Conservation (phyloP, 2,888 invertebrate genomes). For the Autographa pulchrina region DNA sequence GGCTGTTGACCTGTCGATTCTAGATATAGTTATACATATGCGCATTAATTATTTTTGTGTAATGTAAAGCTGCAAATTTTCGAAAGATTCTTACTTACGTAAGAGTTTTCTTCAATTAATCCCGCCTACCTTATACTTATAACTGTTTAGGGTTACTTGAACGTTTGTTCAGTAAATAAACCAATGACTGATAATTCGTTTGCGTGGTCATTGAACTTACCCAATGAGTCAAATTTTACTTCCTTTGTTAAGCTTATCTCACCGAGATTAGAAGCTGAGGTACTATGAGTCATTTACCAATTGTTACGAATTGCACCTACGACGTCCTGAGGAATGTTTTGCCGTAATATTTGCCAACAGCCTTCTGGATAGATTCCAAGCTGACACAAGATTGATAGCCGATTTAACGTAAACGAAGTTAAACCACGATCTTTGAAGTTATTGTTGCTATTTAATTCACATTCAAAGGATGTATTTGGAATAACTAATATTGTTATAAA, state of each 20-base stretch:
- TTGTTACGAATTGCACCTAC: constrained; percentile 36
- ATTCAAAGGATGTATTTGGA: constrained; percentile 37
- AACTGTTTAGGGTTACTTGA: no score
- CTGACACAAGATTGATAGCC: constrained; percentile 58
- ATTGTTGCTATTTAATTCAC: constrained; percentile 48
- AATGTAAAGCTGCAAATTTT: no score
- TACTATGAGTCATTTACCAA: constrained; percentile 41
- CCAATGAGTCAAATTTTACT: constrained; percentile 16
- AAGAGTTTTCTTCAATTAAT: no score
- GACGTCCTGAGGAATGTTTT: constrained; percentile 41
- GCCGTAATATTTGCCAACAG: constrained; percentile 55
- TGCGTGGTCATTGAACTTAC: background rate
- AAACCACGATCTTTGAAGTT: constrained; percentile 35
- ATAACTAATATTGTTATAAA: constrained; percentile 41
- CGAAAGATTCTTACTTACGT: no score
- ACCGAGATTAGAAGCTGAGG: constrained; percentile 17
- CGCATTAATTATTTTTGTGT: no score
- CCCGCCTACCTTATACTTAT: background rate
- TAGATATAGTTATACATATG: background rate
- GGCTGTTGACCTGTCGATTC: background rate
- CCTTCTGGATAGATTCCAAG: constrained; percentile 61
- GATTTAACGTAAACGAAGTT: constrained; percentile 36
- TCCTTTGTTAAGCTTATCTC: background rate
- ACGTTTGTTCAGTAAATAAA: background rate
- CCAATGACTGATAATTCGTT: background rate